A percentile compares a stretch with the other conserved stretches of the same genome.
Conservation (phyloP, 2,888 invertebrate genomes). For the Danaus chrysippus region DNA sequence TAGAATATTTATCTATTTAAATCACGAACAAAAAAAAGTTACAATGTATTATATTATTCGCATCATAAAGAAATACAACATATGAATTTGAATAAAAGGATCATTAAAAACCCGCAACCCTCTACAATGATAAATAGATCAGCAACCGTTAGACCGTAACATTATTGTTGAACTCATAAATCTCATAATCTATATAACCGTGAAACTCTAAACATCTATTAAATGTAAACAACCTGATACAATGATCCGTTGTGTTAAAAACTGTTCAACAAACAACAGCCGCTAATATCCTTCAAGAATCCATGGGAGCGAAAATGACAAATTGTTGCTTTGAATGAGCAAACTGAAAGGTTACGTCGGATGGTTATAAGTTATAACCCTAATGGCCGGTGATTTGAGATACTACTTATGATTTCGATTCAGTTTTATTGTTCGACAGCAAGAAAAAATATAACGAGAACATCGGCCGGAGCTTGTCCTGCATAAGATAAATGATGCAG, state of each 20-base stretch:
- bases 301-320: slow-evolving; percentile 36
- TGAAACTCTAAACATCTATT: slow-evolving; percentile 16
- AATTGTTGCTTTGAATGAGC: slow-evolving; percentile 28
- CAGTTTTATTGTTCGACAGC: slow-evolving; percentile 13
- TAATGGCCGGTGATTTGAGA: slow-evolving; percentile 16
- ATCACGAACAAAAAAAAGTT: too few species aligned
- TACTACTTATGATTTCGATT: slow-evolving; percentile 2
- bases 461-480: slow-evolving; percentile 28
- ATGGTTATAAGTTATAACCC: slow-evolving; percentile 14
- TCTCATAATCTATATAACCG: slow-evolving; percentile 23
- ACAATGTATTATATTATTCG: too few species aligned
- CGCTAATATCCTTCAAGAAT: slow-evolving; percentile 34
- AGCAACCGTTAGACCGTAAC: slow-evolving; percentile 13
- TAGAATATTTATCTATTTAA: too few species aligned
- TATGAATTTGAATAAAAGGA: not conserved
- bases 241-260: slow-evolving; percentile 19
- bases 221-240: slow-evolving; percentile 22
- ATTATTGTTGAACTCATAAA: slow-evolving; percentile 1
- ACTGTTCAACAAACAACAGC: slow-evolving; percentile 27
- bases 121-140: not conserved
- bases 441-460: slow-evolving; percentile 25
- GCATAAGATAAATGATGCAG: slow-evolving; percentile 29
- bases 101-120: not conserved
- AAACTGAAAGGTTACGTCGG: slow-evolving; percentile 16
- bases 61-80: not conserved